Evolutionary conservation across 92 coral and sea anemone species (phyloP).

Genomic region (Phenganax marumi): DNA sequence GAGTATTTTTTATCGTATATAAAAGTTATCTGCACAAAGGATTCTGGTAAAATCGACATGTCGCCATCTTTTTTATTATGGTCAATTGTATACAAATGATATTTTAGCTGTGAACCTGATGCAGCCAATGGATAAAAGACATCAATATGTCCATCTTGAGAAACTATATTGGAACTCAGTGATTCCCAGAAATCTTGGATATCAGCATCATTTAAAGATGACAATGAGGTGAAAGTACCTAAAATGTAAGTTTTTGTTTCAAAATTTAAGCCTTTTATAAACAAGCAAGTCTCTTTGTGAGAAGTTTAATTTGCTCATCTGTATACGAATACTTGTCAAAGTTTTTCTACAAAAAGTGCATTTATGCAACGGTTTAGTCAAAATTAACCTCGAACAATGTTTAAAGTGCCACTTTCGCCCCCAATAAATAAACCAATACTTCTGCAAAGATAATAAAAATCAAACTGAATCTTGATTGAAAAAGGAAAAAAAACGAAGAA

Average conservation of each 20-base stretch:
- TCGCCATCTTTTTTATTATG: too few species aligned
- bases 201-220: slow-evolving; percentile 58
- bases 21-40: too few species aligned
- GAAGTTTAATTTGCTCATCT: too few species aligned
- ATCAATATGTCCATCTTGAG: slow-evolving; percentile 81
- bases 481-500: background rate
- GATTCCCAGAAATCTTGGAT: slow-evolving; percentile 91
- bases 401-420: slow-evolving; percentile 73
- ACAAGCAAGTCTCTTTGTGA: background rate
- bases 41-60: too few species aligned
- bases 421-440: slow-evolving; percentile 68
- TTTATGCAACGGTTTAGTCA: too few species aligned
- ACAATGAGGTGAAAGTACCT: slow-evolving; percentile 67
- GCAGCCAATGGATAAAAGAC: slow-evolving; percentile 82
- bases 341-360: too few species aligned
- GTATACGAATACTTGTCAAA: background rate
- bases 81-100: background rate
- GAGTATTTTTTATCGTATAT: too few species aligned
- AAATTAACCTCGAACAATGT: slow-evolving; percentile 70
- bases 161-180: slow-evolving; percentile 61
- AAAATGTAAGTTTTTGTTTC: background rate
- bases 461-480: background rate
- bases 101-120: slow-evolving; percentile 61
- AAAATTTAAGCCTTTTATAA: background rate
- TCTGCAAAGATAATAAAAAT: slow-evolving; percentile 46